Base-by-base conservation (phyloP, 2,797 vertebrate genomes). In the Enteromius fasciolatus region DNA sequence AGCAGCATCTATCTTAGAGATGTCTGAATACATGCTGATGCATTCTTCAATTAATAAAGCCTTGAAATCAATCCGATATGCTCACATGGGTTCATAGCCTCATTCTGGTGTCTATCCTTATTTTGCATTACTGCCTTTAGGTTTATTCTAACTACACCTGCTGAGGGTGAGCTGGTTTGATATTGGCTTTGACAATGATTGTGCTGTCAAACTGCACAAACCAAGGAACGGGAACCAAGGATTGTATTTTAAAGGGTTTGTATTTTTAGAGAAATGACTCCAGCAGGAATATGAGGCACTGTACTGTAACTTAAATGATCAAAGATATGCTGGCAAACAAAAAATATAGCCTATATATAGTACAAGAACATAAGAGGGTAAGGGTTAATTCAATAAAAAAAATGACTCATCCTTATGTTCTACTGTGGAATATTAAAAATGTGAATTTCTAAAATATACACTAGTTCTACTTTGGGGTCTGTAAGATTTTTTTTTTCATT, bases 131-230 rank as follows among this genome's bases (percentile, higher is more conserved):
- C 52, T 63, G 68, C 81, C 73, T 83, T 63, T 64, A 74, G 78
- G 78, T 69, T 39, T 67, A 54, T 72, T 44, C 81, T 70, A 68
- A 81, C 73, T 68, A 85, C 75, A 75, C 25, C 12, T 41, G 59
- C 76, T 15, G 77, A 7, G 18, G 15, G 70, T 50, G 12, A 66
- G 36, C 57, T 72, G 80, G 59, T 12, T 18, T 59, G 80, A 84
- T 25, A 46, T 39, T 46, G 64, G 41, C 1, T 63, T 41, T 67
- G 64, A 54, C 8, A 36, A 50, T 39, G 50, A 67, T 28, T 41
- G 28, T n/a, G 44, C 69, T 54, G 76, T 80, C 76, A 87, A 69
- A 23, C 76, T 36, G 39, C 48, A 74, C 76, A 39, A 74, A 63
- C 52, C 50, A 81, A 23, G 46, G 33, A 54, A 48, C 0, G 4